These are phyloP conservation scores for Holacanthella duospinosa DNA, from an alignment of 2,888 invertebrate genomes.

Conservation along the genomic window DNA sequence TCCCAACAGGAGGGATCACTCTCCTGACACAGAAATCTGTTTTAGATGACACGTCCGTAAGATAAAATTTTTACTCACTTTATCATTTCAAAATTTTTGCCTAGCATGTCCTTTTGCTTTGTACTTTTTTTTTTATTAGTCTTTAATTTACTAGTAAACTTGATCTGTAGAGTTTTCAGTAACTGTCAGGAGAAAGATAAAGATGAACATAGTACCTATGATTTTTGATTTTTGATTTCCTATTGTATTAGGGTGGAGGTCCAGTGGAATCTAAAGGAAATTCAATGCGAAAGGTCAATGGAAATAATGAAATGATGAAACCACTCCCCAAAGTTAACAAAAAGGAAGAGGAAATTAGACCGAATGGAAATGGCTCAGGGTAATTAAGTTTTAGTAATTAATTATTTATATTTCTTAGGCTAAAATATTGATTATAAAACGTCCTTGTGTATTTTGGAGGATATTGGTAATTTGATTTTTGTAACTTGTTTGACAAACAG, in stretches of 20 bases:
- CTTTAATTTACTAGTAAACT: too few species aligned
- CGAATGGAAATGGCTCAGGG: conserved; percentile 32
- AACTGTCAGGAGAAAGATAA: too few species aligned
- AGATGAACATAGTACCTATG: too few species aligned
- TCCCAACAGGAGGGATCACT: conserved; percentile 83
- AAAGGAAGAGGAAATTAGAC: conserved; percentile 29
- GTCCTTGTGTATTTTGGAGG: too few species aligned
- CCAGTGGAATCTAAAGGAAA: conserved; percentile 30
- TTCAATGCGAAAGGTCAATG: conserved; percentile 30
- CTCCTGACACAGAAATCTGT: conserved; percentile 91
- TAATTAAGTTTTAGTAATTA: conserved; percentile 9
- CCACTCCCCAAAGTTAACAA: conserved; percentile 19
- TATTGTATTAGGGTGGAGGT: conserved; percentile 31
- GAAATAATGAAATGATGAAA: conserved; percentile 16
- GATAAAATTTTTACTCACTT: conserved; percentile 9
- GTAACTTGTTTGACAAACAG: conserved; percentile 41
- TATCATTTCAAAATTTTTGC: too few species aligned
- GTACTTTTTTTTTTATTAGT: too few species aligned
- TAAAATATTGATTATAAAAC: too few species aligned
- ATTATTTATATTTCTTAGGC: background rate
- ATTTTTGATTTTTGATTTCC: conserved; percentile 6
- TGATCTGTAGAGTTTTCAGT: too few species aligned
- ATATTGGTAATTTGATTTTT: too few species aligned
- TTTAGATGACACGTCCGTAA: conserved; percentile 85
- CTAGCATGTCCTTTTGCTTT: background rate